Evolutionary conservation across 2,888 invertebrate species (phyloP), one percentile per base, ranked within the genome.

Genomic region (Epsilonema sp.): DNA sequence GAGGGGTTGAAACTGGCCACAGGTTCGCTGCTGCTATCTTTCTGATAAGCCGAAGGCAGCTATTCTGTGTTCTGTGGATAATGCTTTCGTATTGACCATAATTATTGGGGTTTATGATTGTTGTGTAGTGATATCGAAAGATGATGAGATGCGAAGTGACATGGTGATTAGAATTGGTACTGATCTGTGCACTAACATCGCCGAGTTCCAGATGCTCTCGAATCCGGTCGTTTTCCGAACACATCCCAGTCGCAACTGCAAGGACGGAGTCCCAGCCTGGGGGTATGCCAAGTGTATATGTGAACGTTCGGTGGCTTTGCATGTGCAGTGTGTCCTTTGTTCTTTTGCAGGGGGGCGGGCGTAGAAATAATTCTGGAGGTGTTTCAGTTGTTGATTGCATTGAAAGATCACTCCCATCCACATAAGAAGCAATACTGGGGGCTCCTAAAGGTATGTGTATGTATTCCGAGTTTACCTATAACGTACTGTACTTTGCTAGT

Each of bases 351-450:
- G 45, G 45, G 52, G 16, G 44, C 54, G 43, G 61, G 59, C 13
- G 56, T 58, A 4, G 51, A 53, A 26, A 55, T 60, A 8, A 53
- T 58, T 36, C 42, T 61, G n/a, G 55, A 58, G 41, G 38, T 60
- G 23, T 50, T 56, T 5, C 48, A 54, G 25, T 41, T 60, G 20
- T 44, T 62, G 37, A 57, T 58, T 2, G 49, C 55, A 2, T 40
- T 60, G 37, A 62, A 61, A 46, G 61, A 61, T 49, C 53, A 54
- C 42, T 59, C 58, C 8, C 58, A 56, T 49, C 48, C 54, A 23
- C 60, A 62, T 50, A 61, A 61, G 47, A 55, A 59, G 19, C 56
- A 58, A 19, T 65, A 67, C 45, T 61, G 60, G 54, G n/a, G 8
- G 16, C 21, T 39, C 16, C 21, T 39, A 20, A 39, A 39, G 39